Percentiles rank a stretch among this genome's conserved stretches.
Conservation (phyloP, 2,888 invertebrate species). For the Hirtodrosophila cameraria region DNA sequence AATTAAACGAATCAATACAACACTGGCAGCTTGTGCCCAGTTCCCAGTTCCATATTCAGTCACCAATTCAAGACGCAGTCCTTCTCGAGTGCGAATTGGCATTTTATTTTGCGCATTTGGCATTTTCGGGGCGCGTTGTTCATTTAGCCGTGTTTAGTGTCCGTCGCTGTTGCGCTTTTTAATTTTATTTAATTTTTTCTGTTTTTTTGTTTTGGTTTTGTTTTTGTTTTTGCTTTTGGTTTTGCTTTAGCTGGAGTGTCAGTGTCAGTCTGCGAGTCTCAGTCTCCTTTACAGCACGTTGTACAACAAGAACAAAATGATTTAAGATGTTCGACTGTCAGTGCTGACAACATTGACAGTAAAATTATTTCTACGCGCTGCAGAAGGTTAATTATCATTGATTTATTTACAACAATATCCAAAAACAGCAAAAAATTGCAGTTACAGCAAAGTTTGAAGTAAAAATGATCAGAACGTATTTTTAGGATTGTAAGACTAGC, state of each 20-base stretch:
- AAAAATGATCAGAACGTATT: too few species aligned
- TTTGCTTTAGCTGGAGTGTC: conserved; percentile 34
- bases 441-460: neutral
- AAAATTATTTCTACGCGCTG: conserved; percentile 77
- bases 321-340: conserved; percentile 80
- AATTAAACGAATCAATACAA: too few species aligned
- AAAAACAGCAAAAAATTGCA: conserved; percentile 16
- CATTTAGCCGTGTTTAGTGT: conserved; percentile 75
- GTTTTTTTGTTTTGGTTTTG: neutral
- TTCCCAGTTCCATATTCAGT: conserved; percentile 1
- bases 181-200: conserved; percentile 49
- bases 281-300: conserved; percentile 5
- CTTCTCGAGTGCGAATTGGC: conserved; percentile 77
- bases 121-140: conserved; percentile 73
- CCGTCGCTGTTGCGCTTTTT: conserved; percentile 71
- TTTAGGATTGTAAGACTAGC: too few species aligned
- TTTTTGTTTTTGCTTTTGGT: neutral
- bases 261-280: neutral
- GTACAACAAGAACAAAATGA: conserved; percentile 61
- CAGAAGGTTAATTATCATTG: conserved; percentile 75
- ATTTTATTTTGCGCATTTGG: conserved; percentile 73
- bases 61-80: too few species aligned
- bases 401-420: conserved; percentile 70
- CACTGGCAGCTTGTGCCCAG: too few species aligned
- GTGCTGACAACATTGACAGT: conserved; percentile 75